Percentiles rank a stretch among this genome's conserved stretches.
phyloP scores from a whole-genome alignment of 2,888 invertebrate species.

The Hirtodrosophila trivittata region DNA sequence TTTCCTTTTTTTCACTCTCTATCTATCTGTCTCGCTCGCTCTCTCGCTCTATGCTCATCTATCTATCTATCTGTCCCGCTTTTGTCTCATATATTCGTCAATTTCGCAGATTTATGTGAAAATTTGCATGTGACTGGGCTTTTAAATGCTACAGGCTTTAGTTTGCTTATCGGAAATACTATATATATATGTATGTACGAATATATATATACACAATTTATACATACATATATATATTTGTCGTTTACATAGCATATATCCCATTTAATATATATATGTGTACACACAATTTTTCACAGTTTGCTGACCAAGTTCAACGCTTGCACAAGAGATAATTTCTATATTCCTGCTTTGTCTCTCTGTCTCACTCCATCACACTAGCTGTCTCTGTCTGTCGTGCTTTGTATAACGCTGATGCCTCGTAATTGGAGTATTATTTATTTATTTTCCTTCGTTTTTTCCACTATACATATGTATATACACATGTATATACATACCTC shows the following conservation, averaged over 20 bases:
- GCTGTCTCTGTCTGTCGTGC: not conserved
- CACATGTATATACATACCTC: not conserved
- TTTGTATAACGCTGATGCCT: conserved; percentile 38
- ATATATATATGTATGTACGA: conserved; percentile 1
- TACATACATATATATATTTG: no score
- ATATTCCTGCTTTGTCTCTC: not conserved
- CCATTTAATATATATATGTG: not conserved
- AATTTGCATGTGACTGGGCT: conserved; percentile 51
- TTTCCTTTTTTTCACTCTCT: no score
- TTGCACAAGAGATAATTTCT: not conserved
- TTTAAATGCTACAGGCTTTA: conserved; percentile 10
- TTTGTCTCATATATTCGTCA: not conserved
- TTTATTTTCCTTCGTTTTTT: conserved; percentile 7
- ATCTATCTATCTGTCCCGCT: not conserved
- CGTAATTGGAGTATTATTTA: conserved; percentile 43
- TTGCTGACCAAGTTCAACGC: conserved; percentile 48
- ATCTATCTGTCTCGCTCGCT: no score
- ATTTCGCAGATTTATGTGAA: conserved; percentile 61
- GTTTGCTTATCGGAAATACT: conserved; percentile 10
- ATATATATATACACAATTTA: not conserved
- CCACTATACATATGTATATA: not conserved
- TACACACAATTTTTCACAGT: conserved; percentile 11
- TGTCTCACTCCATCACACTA: not conserved
- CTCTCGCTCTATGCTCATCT: not conserved
- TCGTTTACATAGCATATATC: not conserved